Evolutionary conservation across 2,888 invertebrate species (phyloP), one percentile per base, ranked within the genome.

Genomic region (Ophion ellenae): DNA sequence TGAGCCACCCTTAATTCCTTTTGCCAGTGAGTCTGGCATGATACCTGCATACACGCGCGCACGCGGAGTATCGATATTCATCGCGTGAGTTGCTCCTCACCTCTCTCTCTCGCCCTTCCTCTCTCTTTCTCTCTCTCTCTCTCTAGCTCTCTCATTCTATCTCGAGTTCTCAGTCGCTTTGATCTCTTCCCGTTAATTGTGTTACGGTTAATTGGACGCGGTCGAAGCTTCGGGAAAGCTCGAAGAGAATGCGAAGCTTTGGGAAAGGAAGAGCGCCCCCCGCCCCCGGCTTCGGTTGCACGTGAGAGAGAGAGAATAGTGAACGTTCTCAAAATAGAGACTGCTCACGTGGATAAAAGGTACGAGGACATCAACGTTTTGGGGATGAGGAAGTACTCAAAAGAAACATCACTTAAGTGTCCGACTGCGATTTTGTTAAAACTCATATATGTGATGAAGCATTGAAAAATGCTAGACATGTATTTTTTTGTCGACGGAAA

Each of bases 201-300:
- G 83, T 86, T 83, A 81, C 86, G 81, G 86, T 86, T 86, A 86
- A 86, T 86, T 86, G 83, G 83, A 83, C 69, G 74, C 74, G 86
- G 86, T 81, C 77, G 69, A 81, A 86, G 81, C 76, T 74, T 80
- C 81, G 73, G 83, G 69, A 86, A 83, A 86, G 86, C 86, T 74
- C 80, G 32, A 77, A 59, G 69, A 57, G 81, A 71, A 84, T 45
- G 53, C 59, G 69, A 57, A 81, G 59, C 40, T 71, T 17, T n/a
- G 59, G 45, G 47, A 20, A 77, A 57, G 10, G 61, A 40, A 40
- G 40, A 40, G 6, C 40, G 5, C 40, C 40, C 40, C 40, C 40
- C 4, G 69, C 14, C 40, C 5, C 40, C 40, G 5, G 40, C 40
- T 5, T 5, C 9, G 40, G 3, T 4, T 9, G 59, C 17, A n/a